Evolutionary conservation across 2,113 vertebrate genomes (phyloP).

Genomic region (Megaleporinus macrocephalus): DNA sequence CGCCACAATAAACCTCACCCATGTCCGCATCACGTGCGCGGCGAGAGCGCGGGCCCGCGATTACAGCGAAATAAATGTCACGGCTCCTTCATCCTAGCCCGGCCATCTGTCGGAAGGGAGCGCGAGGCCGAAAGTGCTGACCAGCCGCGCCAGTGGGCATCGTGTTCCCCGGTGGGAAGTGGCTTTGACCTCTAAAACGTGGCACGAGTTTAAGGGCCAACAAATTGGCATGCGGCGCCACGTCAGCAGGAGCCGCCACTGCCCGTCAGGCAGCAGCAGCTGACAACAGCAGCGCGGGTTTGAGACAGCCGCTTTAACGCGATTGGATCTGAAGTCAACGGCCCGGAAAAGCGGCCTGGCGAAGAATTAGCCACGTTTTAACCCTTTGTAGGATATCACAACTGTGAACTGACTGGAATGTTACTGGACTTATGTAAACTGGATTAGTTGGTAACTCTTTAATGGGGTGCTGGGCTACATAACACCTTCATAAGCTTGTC

Average conservation of each 20-base stretch:
- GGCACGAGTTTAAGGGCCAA: constrained; percentile 16
- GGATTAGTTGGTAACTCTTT: too few species aligned
- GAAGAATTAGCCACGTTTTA: neutral
- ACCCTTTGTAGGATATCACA: too few species aligned
- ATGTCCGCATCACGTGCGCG: constrained; percentile 28
- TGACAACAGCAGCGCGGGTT: neutral
- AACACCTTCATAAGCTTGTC: too few species aligned
- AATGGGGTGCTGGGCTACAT: too few species aligned
- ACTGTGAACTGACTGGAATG: too few species aligned
- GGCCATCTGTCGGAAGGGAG: constrained; percentile 49
- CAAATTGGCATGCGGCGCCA: constrained; percentile 14
- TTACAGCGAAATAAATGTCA: constrained; percentile 50
- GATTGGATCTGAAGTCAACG: neutral
- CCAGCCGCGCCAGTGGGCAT: constrained; percentile 11
- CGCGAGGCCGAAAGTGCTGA: constrained; percentile 39
- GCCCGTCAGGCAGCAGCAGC: neutral
- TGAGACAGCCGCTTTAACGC: neutral
- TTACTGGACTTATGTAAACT: too few species aligned
- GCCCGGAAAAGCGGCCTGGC: neutral
- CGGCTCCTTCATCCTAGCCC: constrained; percentile 45
- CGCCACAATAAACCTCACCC: neutral
- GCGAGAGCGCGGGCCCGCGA: constrained; percentile 6
- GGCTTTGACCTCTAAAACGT: constrained; percentile 42
- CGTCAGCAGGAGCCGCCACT: neutral
- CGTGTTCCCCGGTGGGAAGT: constrained; percentile 29